Evolutionary conservation across 2,888 invertebrate species (phyloP).

Genomic region (Encarsia formosa): DNA sequence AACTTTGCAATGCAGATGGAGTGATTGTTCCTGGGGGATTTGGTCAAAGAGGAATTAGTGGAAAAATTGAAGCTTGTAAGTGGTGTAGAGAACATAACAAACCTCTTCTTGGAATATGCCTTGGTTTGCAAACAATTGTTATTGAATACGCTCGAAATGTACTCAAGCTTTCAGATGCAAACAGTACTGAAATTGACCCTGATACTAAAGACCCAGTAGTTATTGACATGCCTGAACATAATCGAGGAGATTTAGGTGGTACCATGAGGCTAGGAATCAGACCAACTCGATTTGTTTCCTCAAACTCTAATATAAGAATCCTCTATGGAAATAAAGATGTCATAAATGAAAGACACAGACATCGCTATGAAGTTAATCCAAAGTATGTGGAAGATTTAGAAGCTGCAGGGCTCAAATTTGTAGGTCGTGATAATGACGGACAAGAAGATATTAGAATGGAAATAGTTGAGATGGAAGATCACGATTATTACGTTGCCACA

Average conservation of each 20-base stretch:
- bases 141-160: constrained; percentile 92
- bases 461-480: constrained; percentile 78
- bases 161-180: constrained; percentile 70
- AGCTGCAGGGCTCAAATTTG: constrained; percentile 81
- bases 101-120: constrained; percentile 92
- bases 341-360: constrained; percentile 93
- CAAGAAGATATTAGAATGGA: constrained; percentile 85
- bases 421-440: constrained; percentile 67
- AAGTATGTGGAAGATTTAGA: constrained; percentile 75
- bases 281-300: constrained; percentile 70
- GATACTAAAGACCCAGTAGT: constrained; percentile 75
- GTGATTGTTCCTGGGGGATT: constrained; percentile 89
- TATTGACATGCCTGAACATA: constrained; percentile 99
- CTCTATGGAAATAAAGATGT: constrained; percentile 72
- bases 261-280: constrained; percentile 98
- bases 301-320: constrained; percentile 60
- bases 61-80: constrained; percentile 88
- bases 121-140: constrained; percentile 96
- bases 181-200: constrained; percentile 80
- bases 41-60: constrained; percentile 91
- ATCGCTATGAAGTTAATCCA: constrained; percentile 97
- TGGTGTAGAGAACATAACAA: constrained; percentile 89
- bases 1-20: constrained; percentile 74
- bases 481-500: constrained; percentile 91
- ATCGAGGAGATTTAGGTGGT: constrained; percentile 87